Evolutionary conservation across 2,888 invertebrate species (phyloP).

Genomic region (Alitta virens): DNA sequence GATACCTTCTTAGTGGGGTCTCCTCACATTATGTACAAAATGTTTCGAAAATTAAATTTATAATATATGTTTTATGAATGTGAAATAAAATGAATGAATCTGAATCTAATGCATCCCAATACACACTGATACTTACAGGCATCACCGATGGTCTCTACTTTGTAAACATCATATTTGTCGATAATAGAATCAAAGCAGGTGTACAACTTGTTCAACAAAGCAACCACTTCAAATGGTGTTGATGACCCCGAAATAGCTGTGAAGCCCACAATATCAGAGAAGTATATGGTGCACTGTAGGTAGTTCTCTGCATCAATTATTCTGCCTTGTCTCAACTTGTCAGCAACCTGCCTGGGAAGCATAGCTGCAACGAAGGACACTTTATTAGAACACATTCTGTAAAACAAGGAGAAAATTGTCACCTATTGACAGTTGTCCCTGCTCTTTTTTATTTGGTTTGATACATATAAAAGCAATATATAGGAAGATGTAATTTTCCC

Average conservation of each 20-base stretch:
- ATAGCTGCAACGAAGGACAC: conserved; percentile 34
- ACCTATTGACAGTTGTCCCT: no score
- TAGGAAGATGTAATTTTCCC: no score
- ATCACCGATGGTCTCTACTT: conserved; percentile 41
- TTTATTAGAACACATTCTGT: no score
- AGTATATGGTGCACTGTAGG: conserved; percentile 46
- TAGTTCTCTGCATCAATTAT: conserved; percentile 38
- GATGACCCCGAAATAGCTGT: conserved; percentile 40
- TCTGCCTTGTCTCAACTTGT: conserved; percentile 38
- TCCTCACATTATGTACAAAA: no score
- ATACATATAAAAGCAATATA: no score
- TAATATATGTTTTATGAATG: no score
- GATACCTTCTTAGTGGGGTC: no score
- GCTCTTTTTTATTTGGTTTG: no score
- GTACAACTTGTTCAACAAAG: conserved; percentile 45
- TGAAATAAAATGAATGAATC: no score
- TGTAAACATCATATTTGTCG: conserved; percentile 40
- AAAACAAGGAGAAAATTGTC: no score
- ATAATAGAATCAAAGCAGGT: conserved; percentile 46
- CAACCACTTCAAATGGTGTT: conserved; percentile 38
- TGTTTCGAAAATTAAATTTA: no score
- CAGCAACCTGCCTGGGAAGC: conserved; percentile 44
- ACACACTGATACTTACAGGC: conserved; percentile 38
- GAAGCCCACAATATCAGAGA: conserved; percentile 47
- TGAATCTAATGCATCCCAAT: no score